Evolutionary conservation across 2,113 vertebrate genomes (phyloP).

Genomic region (Oncorhynchus masou): DNA sequence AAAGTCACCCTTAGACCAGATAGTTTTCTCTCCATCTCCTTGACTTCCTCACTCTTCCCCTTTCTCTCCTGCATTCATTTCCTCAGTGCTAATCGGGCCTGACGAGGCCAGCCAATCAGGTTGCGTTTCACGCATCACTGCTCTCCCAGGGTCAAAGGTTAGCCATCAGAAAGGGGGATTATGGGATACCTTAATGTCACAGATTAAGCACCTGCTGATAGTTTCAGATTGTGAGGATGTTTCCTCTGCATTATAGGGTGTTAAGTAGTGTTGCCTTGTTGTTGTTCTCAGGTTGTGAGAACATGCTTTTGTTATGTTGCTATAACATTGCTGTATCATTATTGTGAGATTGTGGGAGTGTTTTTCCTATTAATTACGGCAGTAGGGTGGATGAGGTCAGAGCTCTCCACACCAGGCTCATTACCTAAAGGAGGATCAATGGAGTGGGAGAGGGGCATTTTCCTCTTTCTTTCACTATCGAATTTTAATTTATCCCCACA

Average conservation of each 20-base stretch:
- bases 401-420: slow-evolving; percentile 46
- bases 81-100: not conserved
- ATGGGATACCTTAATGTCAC: not conserved
- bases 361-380: too few species aligned
- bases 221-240: not conserved
- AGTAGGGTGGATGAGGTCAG: too few species aligned
- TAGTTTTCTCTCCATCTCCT: slow-evolving; percentile 21
- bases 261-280: too few species aligned
- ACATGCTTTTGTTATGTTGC: too few species aligned
- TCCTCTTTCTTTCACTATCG: slow-evolving; percentile 61
- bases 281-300: too few species aligned
- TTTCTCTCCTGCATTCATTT: not conserved
- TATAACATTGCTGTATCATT: too few species aligned
- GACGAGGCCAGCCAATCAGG: slow-evolving; percentile 2
- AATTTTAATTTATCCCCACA: slow-evolving; percentile 75
- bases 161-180: not conserved
- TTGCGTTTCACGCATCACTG: not conserved
- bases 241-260: not conserved
- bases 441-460: slow-evolving; percentile 55
- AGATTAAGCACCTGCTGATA: not conserved
- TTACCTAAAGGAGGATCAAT: slow-evolving; percentile 71
- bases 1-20: slow-evolving; percentile 2
- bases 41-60: not conserved
- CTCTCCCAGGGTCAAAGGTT: slow-evolving; percentile 19
- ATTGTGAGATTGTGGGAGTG: too few species aligned